Evolutionary conservation across 2,797 vertebrate genomes (phyloP).

Genomic region (Dryobates pubescens): DNA sequence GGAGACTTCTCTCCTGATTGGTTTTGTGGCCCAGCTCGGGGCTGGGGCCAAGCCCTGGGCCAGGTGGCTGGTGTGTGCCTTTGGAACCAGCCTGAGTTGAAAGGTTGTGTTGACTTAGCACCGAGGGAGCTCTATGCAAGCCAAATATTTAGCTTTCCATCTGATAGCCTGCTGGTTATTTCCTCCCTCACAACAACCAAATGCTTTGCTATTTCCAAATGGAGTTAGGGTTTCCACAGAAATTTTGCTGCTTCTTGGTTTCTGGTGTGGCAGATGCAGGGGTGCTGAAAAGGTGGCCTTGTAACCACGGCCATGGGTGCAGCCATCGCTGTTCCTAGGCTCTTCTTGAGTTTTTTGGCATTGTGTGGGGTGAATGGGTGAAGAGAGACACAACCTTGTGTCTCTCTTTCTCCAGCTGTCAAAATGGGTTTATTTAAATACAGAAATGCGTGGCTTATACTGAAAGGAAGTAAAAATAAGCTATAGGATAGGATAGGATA

Average conservation of each 20-base stretch:
- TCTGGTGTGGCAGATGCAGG: background rate
- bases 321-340: fast-evolving
- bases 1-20: background rate
- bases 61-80: constrained; percentile 22
- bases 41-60: background rate
- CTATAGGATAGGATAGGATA: too few relatives aligned
- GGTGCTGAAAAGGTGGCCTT: background rate
- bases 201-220: background rate
- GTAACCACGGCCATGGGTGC: background rate
- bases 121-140: background rate
- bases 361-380: background rate
- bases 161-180: constrained; percentile 20
- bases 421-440: background rate
- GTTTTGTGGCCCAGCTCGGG: background rate
- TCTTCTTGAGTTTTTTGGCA: background rate
- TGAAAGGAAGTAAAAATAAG: background rate
- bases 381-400: background rate
- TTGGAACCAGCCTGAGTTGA: background rate
- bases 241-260: background rate
- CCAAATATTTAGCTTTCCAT: constrained; percentile 69
- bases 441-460: background rate
- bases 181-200: background rate
- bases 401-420: background rate
- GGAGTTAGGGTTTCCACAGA: background rate
- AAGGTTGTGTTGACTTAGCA: constrained; percentile 66